These are phyloP conservation scores for Hemaris fuciformis DNA, from an alignment of 2,888 invertebrate species.

Conservation along the genomic window DNA sequence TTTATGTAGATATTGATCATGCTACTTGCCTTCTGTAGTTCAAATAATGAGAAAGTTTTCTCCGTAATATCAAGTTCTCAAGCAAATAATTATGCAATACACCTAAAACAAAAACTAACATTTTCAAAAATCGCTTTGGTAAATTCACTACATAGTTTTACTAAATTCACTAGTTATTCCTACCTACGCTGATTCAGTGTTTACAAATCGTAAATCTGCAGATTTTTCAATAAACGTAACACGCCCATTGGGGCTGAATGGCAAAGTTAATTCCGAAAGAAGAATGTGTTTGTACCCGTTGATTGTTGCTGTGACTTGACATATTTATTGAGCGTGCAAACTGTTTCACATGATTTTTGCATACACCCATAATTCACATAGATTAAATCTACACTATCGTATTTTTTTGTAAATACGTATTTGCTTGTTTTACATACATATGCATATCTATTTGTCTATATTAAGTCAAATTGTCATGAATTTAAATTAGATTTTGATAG, in stretches of 20 bases:
- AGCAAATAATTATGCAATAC: too few species aligned
- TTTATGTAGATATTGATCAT: too few species aligned
- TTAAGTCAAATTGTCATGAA: too few species aligned
- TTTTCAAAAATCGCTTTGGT: too few species aligned
- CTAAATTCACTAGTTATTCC: background rate
- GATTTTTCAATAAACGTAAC: conserved; percentile 1
- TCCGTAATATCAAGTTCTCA: too few species aligned
- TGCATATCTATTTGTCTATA: too few species aligned
- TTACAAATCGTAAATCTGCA: conserved; percentile 1
- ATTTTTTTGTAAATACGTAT: background rate
- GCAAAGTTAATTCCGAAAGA: conserved; percentile 2
- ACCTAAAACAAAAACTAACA: too few species aligned
- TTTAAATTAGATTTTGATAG: too few species aligned
- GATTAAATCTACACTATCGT: background rate
- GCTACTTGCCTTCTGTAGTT: too few species aligned
- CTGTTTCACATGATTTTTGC: background rate
- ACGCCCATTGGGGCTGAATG: background rate
- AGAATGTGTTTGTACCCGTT: conserved; percentile 1
- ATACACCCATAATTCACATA: background rate
- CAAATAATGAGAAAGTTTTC: too few species aligned
- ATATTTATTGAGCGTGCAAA: background rate
- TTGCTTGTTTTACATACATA: too few species aligned
- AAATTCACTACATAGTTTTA: background rate
- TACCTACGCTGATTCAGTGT: background rate
- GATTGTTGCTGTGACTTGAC: background rate